A percentile compares a stretch with the other conserved stretches of the same genome.
phyloP scores from a whole-genome alignment of 2,113 vertebrate genomes.

The Embiotoca jacksoni region DNA sequence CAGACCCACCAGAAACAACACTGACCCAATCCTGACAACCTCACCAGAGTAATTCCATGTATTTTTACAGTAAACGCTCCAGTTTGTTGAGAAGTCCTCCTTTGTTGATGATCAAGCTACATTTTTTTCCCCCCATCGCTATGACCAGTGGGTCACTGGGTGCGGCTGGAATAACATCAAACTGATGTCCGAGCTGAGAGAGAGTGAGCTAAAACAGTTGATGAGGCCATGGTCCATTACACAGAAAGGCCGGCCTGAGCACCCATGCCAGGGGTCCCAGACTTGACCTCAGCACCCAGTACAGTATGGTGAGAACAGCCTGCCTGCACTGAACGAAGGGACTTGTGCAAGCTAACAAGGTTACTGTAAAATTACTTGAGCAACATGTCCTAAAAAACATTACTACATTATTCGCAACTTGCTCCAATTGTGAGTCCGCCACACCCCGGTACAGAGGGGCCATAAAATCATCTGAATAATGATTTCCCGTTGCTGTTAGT shows the following conservation, averaged over 20 bases:
- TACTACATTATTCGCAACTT: conserved; percentile 44
- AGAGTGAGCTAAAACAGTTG: conserved; percentile 58
- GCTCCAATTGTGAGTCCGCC: conserved; percentile 31
- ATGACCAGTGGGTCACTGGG: conserved; percentile 68
- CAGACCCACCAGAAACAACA: conserved; percentile 67
- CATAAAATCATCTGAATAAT: conserved; percentile 24
- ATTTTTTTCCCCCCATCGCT: conserved; percentile 22
- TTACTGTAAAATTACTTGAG: conserved; percentile 33
- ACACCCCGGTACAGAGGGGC: conserved; percentile 48
- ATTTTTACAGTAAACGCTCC: conserved; percentile 67
- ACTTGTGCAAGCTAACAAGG: background rate
- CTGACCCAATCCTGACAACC: conserved; percentile 59
- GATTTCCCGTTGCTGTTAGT: conserved; percentile 2
- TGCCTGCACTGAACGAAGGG: conserved; percentile 19
- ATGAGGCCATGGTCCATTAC: conserved; percentile 68
- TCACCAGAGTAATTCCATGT: conserved; percentile 60
- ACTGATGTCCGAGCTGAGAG: conserved; percentile 53
- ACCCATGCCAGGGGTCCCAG: conserved; percentile 50
- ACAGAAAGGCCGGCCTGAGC: conserved; percentile 41
- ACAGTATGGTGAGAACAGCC: conserved; percentile 31
- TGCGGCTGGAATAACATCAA: conserved; percentile 76
- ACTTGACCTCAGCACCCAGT: conserved; percentile 31
- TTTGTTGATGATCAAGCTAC: conserved; percentile 42
- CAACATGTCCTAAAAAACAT: conserved; percentile 22
- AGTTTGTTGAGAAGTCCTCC: conserved; percentile 52